Conservation (phyloP, 1,140 invertebrate species). For the Penaeus japonicus region DNA sequence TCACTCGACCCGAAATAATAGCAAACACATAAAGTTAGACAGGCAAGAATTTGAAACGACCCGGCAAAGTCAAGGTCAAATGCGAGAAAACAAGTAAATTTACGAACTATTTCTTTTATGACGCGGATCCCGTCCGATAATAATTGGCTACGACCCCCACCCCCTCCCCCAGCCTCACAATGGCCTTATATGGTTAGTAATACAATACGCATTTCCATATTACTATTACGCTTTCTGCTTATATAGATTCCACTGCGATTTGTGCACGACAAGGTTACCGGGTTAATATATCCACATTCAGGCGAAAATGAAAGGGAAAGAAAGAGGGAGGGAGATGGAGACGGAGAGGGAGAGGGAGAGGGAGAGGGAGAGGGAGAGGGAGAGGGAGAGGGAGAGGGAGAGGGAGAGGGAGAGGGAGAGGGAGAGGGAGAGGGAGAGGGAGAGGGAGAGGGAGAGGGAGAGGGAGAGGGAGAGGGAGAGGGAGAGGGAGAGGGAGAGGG, state of each 20-base stretch:
- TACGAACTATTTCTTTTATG: too few relatives aligned
- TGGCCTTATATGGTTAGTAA: too few relatives aligned
- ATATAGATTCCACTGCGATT: too few relatives aligned
- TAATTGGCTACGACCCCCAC: neutral
- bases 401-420: neutral
- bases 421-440: neutral
- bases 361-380: neutral
- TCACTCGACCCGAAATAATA: too few relatives aligned
- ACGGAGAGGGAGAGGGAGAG: neutral
- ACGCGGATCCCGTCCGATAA: too few relatives aligned
- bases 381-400: neutral
- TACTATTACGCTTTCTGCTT: too few relatives aligned
- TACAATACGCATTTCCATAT: too few relatives aligned
- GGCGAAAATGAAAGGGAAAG: neutral
- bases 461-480: neutral
- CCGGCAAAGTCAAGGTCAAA: too few relatives aligned
- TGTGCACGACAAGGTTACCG: too few relatives aligned
- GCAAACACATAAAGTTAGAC: too few relatives aligned
- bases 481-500: neutral
- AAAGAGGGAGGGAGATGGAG: constrained; percentile 8
- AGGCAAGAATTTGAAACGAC: too few relatives aligned
- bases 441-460: neutral
- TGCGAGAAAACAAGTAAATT: too few relatives aligned
- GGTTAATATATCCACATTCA: neutral
- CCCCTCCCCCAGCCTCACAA: neutral